Evolutionary conservation across 1,140 invertebrate genomes (phyloP), one percentile per base, ranked within the genome.

Genomic region (Penaeus indicus): DNA sequence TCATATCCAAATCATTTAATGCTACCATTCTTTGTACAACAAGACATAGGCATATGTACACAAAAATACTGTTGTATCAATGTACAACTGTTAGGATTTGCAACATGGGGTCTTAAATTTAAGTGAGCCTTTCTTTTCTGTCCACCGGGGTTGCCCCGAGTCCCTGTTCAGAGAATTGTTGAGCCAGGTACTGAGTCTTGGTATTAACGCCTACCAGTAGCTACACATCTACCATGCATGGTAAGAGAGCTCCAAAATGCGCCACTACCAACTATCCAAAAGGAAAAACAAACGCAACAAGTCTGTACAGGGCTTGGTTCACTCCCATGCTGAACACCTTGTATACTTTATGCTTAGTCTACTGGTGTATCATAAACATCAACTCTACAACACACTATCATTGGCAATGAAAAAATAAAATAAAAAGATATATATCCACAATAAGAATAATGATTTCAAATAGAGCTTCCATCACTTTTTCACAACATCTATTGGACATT

Each of bases 41-140:
- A 89, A 85, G 88, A 89, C 88, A 89, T 89, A 89, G 88, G 88
- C 88, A 89, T 89, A 89, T 89, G 88, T 89, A 89, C 88, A 89
- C 88, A 85, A 89, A 89, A 85, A 89, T 80, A 84, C 42, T 89
- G 88, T 85, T 85, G 83, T 89, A 89, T 62, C 63, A 42, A 69
- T 80, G 79, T 89, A 84, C 83, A 89, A 84, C 82, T 81, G 81
- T 88, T 80, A 84, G 72, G 81, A 82, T 84, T 88, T 78, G 32
- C 75, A 79, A 84, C 63, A 67, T 80, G 83, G 32, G 38, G 42
- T 89, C 84, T 85, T 89, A 89, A 89, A 89, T 89, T 89, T 85
- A 89, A 85, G 72, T 85, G 83, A 89, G 88, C 87, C 83, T 89
- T 89, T 89, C 62, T 63, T 72, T 80, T 87, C 19, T 62, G 81